Conservation (phyloP, 2,888 invertebrate genomes). For the Muscina levida region DNA sequence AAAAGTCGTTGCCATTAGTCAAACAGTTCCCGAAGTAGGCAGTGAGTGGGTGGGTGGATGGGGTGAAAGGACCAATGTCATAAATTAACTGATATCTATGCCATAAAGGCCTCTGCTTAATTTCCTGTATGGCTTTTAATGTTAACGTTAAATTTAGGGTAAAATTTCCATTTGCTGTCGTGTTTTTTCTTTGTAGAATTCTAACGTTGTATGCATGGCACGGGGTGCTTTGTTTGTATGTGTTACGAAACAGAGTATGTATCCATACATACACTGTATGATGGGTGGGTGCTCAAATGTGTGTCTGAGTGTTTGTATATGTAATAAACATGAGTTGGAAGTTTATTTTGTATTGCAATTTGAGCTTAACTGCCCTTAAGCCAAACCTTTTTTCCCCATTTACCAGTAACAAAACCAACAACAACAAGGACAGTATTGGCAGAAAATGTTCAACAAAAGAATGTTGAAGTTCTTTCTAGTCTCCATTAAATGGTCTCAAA, state of each 20-base stretch:
- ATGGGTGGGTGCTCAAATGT: slow-evolving; percentile 8
- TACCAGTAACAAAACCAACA: not conserved
- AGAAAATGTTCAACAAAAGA: slow-evolving; percentile 29
- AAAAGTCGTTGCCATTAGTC: slow-evolving; percentile 27
- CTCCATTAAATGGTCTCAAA: slow-evolving; percentile 33
- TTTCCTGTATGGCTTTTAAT: slow-evolving; percentile 64
- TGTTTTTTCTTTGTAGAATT: no score
- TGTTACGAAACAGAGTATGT: slow-evolving; percentile 8
- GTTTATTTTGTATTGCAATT: slow-evolving; percentile 61
- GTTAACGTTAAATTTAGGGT: slow-evolving; percentile 63
- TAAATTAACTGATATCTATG: slow-evolving; percentile 65
- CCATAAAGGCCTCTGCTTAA: slow-evolving; percentile 62
- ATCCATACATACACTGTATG: slow-evolving; percentile 3
- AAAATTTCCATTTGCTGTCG: slow-evolving; percentile 49
- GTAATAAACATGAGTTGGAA: slow-evolving; percentile 60
- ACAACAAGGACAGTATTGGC: not conserved
- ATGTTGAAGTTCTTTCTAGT: slow-evolving; percentile 32
- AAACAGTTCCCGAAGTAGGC: slow-evolving; percentile 12
- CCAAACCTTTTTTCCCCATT: slow-evolving; percentile 49
- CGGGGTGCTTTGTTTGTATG: not conserved
- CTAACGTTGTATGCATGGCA: no score
- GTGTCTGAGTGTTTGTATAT: not conserved
- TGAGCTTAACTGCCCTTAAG: slow-evolving; percentile 63
- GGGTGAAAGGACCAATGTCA: slow-evolving; percentile 42
- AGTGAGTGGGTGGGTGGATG: not conserved